These are phyloP conservation scores for Etheostoma nigrum DNA, from an alignment of 2,797 vertebrate species.

Conservation along the genomic window DNA sequence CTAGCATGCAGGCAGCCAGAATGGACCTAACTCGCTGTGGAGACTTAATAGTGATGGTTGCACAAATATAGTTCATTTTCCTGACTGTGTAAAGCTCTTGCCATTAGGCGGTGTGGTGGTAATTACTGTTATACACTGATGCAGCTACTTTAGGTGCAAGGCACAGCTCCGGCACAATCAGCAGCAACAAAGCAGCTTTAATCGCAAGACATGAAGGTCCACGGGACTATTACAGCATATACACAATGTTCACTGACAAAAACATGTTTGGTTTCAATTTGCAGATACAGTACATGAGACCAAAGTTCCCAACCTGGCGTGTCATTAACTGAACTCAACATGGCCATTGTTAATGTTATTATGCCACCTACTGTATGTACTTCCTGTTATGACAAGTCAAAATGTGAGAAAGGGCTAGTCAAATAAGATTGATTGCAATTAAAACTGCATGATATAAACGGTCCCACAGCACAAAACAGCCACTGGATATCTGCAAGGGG, in stretches of 20 bases:
- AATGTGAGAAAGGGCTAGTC: not conserved
- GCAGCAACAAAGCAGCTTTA: constrained; percentile 34
- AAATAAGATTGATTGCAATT: constrained; percentile 7
- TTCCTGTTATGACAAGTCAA: not conserved
- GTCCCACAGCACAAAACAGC: not conserved
- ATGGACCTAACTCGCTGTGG: not conserved
- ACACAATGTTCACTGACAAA: constrained; percentile 19
- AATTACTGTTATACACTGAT: constrained; percentile 61
- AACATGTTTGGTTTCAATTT: constrained; percentile 11
- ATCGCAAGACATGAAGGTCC: constrained; percentile 21
- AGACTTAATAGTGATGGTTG: constrained; percentile 15
- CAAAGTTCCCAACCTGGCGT: not conserved
- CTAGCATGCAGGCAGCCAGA: too few relatives aligned
- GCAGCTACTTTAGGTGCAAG: constrained; percentile 42
- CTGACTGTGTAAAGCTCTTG: constrained; percentile 18
- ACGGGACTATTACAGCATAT: not conserved
- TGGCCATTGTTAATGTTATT: not conserved
- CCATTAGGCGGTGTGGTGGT: constrained; percentile 13
- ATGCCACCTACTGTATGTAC: not conserved
- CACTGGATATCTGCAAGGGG: constrained; percentile 4
- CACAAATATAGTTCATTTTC: constrained; percentile 24
- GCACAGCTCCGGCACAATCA: constrained; percentile 23
- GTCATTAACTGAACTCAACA: not conserved
- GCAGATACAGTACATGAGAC: not conserved
- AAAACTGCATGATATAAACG: constrained; percentile 15